Evolutionary conservation across 1,140 invertebrate species (phyloP).

Genomic region (Drosophila varians): DNA sequence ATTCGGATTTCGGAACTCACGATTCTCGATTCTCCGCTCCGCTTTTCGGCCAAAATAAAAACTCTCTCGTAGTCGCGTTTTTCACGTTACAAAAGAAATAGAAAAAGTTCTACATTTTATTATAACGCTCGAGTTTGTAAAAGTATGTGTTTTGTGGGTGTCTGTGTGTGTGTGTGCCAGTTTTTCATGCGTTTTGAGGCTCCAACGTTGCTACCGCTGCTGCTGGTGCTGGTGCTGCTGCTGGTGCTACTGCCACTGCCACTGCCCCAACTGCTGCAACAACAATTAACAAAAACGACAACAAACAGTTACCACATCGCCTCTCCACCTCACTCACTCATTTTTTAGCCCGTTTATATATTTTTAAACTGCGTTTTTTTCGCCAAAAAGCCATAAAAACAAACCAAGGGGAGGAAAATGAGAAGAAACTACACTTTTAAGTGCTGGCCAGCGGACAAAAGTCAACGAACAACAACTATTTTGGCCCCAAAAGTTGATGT

Average conservation of each 20-base stretch:
- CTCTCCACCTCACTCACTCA: background rate
- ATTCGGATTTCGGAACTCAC: conserved; percentile 23
- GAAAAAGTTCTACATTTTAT: conserved; percentile 61
- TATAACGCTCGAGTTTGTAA: conserved; percentile 40
- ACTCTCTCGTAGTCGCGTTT: conserved; percentile 20
- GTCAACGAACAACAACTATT: conserved; percentile 67
- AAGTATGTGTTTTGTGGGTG: conserved; percentile 19
- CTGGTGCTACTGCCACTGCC: conserved; percentile 31
- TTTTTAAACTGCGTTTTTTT: conserved; percentile 79
- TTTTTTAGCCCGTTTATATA: conserved; percentile 33
- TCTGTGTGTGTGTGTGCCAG: conserved; percentile 64
- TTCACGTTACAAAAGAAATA: conserved; percentile 27
- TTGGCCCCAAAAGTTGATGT: conserved; percentile 39
- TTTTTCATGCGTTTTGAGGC: conserved; percentile 71
- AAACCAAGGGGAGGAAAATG: too few species aligned
- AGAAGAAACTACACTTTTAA: conserved; percentile 42
- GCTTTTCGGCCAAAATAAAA: conserved; percentile 39
- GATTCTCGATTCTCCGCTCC: conserved; percentile 18
- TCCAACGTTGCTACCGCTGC: conserved; percentile 23
- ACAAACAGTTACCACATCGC: conserved; percentile 68
- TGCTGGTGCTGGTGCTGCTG: conserved; percentile 13
- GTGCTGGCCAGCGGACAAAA: conserved; percentile 51
- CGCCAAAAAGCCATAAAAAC: conserved; percentile 76
- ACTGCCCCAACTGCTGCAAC: conserved; percentile 40
- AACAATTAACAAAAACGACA: conserved; percentile 49